Evolutionary conservation across 2,888 invertebrate genomes (phyloP).

Genomic region (Nowickia ferox): DNA sequence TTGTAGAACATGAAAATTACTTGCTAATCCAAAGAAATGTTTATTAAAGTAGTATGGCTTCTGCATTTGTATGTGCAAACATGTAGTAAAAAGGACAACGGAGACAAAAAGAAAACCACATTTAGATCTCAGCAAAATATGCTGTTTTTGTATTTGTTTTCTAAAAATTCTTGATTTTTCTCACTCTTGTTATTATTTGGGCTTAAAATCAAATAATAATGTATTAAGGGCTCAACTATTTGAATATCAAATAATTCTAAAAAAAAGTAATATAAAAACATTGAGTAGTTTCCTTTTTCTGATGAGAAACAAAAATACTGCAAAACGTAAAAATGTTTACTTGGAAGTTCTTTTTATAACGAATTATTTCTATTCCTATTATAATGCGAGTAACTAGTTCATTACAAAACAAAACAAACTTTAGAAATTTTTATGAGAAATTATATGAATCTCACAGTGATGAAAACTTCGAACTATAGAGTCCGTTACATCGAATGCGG

Average conservation of each 20-base stretch:
- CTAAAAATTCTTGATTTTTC: conserved; percentile 48
- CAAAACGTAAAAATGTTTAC: too few relatives aligned
- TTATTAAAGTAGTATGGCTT: conserved; percentile 37
- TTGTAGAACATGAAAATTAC: conserved; percentile 42
- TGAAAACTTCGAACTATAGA: too few relatives aligned
- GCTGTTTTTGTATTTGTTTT: conserved; percentile 56
- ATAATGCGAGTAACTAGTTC: too few relatives aligned
- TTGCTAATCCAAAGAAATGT: conserved; percentile 49
- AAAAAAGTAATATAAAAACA: neutral
- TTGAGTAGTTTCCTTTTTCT: neutral
- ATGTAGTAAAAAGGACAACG: conserved; percentile 1
- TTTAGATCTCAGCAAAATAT: neutral
- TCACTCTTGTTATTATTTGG: conserved; percentile 33
- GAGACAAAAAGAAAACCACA: neutral
- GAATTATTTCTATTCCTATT: too few relatives aligned
- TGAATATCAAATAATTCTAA: conserved; percentile 41
- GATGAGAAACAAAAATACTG: too few relatives aligned
- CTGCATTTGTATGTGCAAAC: neutral
- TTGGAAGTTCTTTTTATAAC: too few relatives aligned
- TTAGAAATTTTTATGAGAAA: too few relatives aligned
- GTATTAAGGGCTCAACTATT: conserved; percentile 67
- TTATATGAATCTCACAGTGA: too few relatives aligned
- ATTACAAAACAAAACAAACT: too few relatives aligned
- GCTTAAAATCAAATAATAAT: conserved; percentile 68
- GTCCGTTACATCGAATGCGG: too few relatives aligned